These are phyloP conservation scores for Squalus acanthias DNA, from an alignment of 2,797 vertebrate species.

Conservation along the genomic window DNA sequence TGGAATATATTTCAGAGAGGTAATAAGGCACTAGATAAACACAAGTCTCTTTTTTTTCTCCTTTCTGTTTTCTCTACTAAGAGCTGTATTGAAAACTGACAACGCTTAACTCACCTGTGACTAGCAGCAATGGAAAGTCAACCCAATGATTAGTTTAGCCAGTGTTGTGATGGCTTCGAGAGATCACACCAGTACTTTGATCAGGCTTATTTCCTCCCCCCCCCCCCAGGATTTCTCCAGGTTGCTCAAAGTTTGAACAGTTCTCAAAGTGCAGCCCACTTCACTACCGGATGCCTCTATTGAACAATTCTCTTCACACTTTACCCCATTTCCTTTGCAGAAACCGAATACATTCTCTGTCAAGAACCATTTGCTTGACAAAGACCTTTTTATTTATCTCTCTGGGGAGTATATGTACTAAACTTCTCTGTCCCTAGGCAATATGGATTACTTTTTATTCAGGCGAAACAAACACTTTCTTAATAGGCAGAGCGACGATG, in stretches of 20 bases:
- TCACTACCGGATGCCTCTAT: not conserved
- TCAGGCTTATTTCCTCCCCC: not conserved
- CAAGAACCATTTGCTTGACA: conserved; percentile 3
- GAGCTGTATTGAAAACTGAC: not conserved
- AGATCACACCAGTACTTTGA: too few species aligned
- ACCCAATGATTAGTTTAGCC: not conserved
- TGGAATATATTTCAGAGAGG: not conserved
- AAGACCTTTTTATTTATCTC: not conserved
- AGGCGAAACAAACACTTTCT: conserved; percentile 4
- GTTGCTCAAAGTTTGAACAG: not conserved
- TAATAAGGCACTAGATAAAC: not conserved
- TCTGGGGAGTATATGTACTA: not conserved
- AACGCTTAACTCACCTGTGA: not conserved
- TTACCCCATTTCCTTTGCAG: not conserved
- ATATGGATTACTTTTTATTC: conserved; percentile 19
- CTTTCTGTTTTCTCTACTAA: not conserved
- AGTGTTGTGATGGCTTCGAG: not conserved
- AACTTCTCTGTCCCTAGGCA: conserved; percentile 1
- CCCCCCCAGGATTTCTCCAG: not conserved
- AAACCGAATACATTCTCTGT: conserved; percentile 31
- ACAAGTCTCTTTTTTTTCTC: not conserved
- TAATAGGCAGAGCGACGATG: not conserved
- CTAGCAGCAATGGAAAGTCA: not conserved
- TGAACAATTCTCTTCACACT: conserved; percentile 13
- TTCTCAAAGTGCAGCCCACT: not conserved